Evolutionary conservation across 2,797 vertebrate species (phyloP), one percentile per base, ranked within the genome.

Genomic region (Pipistrellus kuhlii): DNA sequence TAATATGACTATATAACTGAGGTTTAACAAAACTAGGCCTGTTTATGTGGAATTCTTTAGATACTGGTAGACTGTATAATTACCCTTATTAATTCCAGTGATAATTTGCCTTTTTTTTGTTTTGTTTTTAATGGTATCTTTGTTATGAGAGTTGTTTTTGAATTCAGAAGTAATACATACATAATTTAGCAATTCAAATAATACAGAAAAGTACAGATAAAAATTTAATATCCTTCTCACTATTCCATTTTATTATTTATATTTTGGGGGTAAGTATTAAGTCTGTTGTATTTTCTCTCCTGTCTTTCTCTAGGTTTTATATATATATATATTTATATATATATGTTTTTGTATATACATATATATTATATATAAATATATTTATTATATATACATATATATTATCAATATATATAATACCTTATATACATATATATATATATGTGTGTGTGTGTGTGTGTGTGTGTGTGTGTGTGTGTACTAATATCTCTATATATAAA

Each of bases 151-250:
- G 38, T 87, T 92, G 21, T 15, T 83, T 76, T 68, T 69, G 30
- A 83, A 87, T 78, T 78, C 23, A 82, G 55, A 84, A 59, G 6
- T 85, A 72, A 69, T 71, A 41, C 5, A 69, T 41, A 9, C 6
- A 62, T 15, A 84, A 69, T 81, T 92, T 85, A 51, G 64, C 20
- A 92, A 87, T 14, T 55, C 30, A 87, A 69, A 64, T 12, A 87
- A 44, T 68, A 72, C 2, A 41, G 6, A 55, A 25, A 73, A 75
- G 0, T 53, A 68, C 11, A 48, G 87, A 21, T 66, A 76, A 55
- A 84, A 85, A 57, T 4, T 23, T 88, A 91, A 68, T 82, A 59
- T 13, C 4, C 23, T 57, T 75, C 5, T 17, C 23, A 41, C 15
- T 8, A 46, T 81, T 6, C 12, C 6, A 55, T 82, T 81, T 15